Base-by-base conservation (phyloP, 1,140 invertebrate species). In the Phenacoccus solenopsis region DNA sequence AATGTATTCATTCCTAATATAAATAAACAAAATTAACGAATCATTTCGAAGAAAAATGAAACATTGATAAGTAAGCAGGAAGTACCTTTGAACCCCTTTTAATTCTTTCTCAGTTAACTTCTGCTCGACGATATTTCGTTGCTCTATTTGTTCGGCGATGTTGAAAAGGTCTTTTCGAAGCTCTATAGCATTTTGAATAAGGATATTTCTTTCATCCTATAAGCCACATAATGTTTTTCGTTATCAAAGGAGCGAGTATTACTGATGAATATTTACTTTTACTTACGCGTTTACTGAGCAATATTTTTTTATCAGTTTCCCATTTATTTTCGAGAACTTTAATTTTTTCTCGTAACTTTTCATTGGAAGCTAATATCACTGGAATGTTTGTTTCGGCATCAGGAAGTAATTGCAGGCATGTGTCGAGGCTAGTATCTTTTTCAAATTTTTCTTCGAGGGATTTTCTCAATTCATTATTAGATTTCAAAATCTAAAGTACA, bases 1-100 rank as follows among this genome's bases (percentile, higher is more conserved):
- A 59, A 93, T 96, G 74, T 96, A 96, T 20, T 90, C 87, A 64
- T 90, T 90, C 74, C 92, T 87, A 72, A 77, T 86, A 74, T 64
- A 68, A 35, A 25, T 49, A 67, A 61, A 70, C 5, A 59, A 69
- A 59, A 32, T 32, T 32, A 68, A 7, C 30, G 30, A 32, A 32
- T 32, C 13, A 32, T 7, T 32, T 7, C 30, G 13, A n/a, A 9
- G 56, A 59, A 10, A 59, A 59, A 59, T 59, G 7, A 20, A 59
- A 22, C 7, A 59, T 59, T 59, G 4, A 64, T 16, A 5, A 24
- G 22, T 27, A 9, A 16, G 9, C 9, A 1, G 3, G 25, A 64
- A 64, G 25, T 27, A 64, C 38, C 38, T 49, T 49, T 49, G 38
- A 49, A 49, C 38, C 4, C 38, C 38, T 49, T 49, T 49, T n/a